Evolutionary conservation across 2,888 invertebrate species (phyloP).

Genomic region (Drosophila aldrichi): DNA sequence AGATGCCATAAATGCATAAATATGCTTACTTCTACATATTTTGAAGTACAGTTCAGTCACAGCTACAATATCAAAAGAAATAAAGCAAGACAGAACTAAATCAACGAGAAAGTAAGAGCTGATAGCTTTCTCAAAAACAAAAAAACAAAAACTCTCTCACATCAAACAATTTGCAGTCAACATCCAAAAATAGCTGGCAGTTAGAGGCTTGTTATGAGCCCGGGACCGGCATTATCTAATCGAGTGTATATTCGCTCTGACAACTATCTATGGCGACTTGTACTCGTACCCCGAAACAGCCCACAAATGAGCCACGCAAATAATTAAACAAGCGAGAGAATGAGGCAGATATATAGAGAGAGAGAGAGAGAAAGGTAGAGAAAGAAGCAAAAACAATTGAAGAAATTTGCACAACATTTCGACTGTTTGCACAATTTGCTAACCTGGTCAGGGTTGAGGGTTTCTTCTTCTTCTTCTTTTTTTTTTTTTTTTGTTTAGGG

Average conservation of each 20-base stretch:
- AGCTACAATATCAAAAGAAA: neutral
- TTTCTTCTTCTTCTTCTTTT: neutral
- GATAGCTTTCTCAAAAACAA: neutral
- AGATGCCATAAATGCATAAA: too few species aligned
- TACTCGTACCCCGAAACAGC: neutral
- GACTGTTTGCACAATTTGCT: constrained; percentile 49
- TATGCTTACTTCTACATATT: too few species aligned
- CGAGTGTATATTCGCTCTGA: constrained; percentile 26
- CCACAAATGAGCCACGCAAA: constrained; percentile 29
- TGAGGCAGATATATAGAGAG: neutral
- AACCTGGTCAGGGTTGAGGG: constrained; percentile 18
- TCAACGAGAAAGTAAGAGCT: neutral
- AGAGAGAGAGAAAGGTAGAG: neutral
- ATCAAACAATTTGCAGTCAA: constrained; percentile 5
- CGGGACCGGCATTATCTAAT: constrained; percentile 42
- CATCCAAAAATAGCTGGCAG: constrained; percentile 12
- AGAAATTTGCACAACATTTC: constrained; percentile 38
- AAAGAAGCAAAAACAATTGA: constrained; percentile 23
- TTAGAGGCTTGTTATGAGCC: neutral
- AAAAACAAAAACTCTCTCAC: neutral
- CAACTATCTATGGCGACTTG: constrained; percentile 5
- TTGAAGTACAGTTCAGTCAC: neutral
- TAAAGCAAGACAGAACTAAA: neutral
- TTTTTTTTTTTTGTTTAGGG: constrained; percentile 4
- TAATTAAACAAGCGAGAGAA: constrained; percentile 3